Evolutionary conservation across 2,113 vertebrate species (phyloP), one percentile per base, ranked within the genome.

Genomic region (Paradoxurus hermaphroditus): DNA sequence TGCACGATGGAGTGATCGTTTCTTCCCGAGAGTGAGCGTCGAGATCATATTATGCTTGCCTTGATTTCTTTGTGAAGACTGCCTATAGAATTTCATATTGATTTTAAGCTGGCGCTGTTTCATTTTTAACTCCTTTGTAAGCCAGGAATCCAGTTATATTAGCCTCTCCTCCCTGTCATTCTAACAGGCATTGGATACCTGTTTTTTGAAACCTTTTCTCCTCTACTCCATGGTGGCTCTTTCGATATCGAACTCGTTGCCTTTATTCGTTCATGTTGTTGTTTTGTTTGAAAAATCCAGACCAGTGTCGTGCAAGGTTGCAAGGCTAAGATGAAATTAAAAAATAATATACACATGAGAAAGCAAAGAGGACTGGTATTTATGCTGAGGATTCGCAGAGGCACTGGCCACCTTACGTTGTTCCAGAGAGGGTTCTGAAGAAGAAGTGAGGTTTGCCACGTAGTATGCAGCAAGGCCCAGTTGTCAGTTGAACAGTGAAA

Each of bases 81-180:
- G 93, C 95, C 93, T 97, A 97, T 98, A 95, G 96, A 98, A 96
- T 98, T 98, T 96, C 97, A 85, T 97, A 98, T 97, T 97, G 97
- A 97, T 97, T 97, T 97, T 85, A 95, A 97, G 84, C 95, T 91
- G 97, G 87, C 70, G 46, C 95, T 90, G 75, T 87, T 96, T 97
- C 97, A 87, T 97, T 93, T 97, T 96, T 97, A 97, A 95, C 97
- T 97, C 96, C 97, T 96, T 96, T 90, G 97, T 93, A 49, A 96
- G 94, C 87, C 18, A 70, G 41, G 59, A 95, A 96, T 96, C 95
- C 15, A 1, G 96, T 73, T 93, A 56, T 93, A 72, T 95, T 91
- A 95, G 93, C 5, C 31, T 95, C 96, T 82, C 39, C n/a, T 94
- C 78, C 29, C 63, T 85, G 93, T 92, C 89, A 19, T 79, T 56